A percentile compares a stretch with the other conserved stretches of the same genome.
Evolutionary conservation across 2,888 invertebrate genomes (phyloP).

Genomic region (Morpho helenor): DNA sequence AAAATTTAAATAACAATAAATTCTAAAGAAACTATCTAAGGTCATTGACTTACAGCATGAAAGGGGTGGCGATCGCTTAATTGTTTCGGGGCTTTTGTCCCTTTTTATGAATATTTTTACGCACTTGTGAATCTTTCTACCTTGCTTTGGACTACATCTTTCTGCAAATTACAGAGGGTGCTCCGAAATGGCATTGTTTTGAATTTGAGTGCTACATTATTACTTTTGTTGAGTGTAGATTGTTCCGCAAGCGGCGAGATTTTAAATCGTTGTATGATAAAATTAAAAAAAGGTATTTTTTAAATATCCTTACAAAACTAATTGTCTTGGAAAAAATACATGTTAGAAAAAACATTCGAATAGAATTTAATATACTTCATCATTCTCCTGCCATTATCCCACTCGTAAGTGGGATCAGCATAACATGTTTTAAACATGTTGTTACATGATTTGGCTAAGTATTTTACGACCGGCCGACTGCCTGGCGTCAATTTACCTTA

Average conservation of each 20-base stretch:
- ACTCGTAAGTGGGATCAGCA: too few species aligned
- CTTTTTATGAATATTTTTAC: conserved; percentile 54
- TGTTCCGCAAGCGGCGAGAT: neutral
- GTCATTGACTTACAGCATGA: conserved; percentile 48
- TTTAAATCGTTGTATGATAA: neutral
- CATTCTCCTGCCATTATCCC: too few species aligned
- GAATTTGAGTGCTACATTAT: conserved; percentile 13
- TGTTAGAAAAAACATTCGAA: too few species aligned
- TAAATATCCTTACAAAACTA: too few species aligned
- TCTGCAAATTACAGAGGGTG: conserved; percentile 42
- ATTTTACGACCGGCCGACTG: too few species aligned
- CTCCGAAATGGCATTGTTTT: conserved; percentile 17
- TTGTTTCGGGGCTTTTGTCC: conserved; percentile 51
- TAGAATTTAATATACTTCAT: too few species aligned
- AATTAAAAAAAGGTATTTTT: neutral
- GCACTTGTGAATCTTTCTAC: conserved; percentile 60
- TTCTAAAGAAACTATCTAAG: conserved; percentile 28
- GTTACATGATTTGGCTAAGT: too few species aligned
- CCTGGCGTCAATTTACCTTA: too few species aligned
- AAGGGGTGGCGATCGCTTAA: conserved; percentile 43
- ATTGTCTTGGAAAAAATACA: too few species aligned
- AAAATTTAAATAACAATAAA: neutral
- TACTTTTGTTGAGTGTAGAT: neutral
- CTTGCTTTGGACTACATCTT: conserved; percentile 40
- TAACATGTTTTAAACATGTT: too few species aligned